These are phyloP conservation scores for Darevskia nairensis DNA, from an alignment of 2,797 vertebrate genomes.

Conservation along the genomic window DNA sequence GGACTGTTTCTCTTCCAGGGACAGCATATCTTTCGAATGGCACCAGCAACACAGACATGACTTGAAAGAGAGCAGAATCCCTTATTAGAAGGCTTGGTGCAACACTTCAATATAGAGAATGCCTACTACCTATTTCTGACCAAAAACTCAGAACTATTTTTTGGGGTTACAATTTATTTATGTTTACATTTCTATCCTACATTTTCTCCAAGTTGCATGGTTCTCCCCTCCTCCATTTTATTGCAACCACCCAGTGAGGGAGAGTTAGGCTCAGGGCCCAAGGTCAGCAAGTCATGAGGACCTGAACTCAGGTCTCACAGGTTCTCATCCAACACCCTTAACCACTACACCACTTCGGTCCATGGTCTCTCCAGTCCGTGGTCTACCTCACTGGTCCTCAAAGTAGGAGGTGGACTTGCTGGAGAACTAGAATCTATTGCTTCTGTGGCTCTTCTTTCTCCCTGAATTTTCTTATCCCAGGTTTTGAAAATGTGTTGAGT, in stretches of 20 bases:
- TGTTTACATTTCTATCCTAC: no score
- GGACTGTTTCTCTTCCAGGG: slow-evolving; percentile 86
- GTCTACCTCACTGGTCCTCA: background rate
- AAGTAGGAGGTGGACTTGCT: background rate
- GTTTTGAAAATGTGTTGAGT: background rate
- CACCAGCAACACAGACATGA: slow-evolving; percentile 90
- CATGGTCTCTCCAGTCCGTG: background rate
- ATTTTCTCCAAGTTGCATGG: no score
- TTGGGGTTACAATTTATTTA: no score
- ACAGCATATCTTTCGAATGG: slow-evolving; percentile 83
- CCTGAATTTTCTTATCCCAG: background rate
- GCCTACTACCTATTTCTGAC: background rate
- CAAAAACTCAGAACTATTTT: background rate
- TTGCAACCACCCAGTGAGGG: no score
- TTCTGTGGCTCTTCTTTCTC: background rate
- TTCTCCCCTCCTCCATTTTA: no score
- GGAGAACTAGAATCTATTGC: background rate
- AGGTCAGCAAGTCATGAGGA: no score
- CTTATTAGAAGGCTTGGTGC: background rate
- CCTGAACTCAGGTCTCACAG: no score
- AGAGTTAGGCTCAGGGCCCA: no score
- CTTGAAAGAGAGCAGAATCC: slow-evolving; percentile 77
- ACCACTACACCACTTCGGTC: no score
- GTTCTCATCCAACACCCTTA: no score
- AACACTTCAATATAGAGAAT: background rate